Conservation (phyloP, 1,140 invertebrate species). For the Chrysomallon squamiferum region DNA sequence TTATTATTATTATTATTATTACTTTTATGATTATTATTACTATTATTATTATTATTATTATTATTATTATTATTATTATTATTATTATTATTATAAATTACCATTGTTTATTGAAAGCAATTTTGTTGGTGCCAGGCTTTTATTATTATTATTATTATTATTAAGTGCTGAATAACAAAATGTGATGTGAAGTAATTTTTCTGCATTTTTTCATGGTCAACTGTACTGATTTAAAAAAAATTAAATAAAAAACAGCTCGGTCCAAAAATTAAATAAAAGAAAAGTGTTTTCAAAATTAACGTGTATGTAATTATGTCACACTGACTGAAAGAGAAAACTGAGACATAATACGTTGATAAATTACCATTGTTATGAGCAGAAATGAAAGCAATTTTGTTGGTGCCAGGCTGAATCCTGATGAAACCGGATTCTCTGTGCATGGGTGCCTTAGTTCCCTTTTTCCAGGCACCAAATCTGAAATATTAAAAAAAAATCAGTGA, state of each 20-base stretch:
- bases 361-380: slow-evolving; percentile 71
- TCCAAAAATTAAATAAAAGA: not conserved
- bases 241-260: not conserved
- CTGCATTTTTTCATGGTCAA: not conserved
- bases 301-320: not conserved
- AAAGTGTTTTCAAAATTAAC: not conserved
- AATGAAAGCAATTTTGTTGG: slow-evolving; percentile 68
- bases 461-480: slow-evolving; percentile 67
- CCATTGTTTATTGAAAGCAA: not conserved
- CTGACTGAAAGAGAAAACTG: not conserved
- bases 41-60: not conserved
- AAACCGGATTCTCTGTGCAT: slow-evolving; percentile 75
- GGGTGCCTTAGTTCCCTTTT: slow-evolving; percentile 67
- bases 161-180: not conserved
- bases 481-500: too few relatives aligned
- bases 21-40: not conserved
- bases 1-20: not conserved
- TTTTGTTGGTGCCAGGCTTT: not conserved
- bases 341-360: not conserved
- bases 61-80: not conserved
- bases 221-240: not conserved
- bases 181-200: not conserved
- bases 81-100: not conserved
- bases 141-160: not conserved
- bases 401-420: slow-evolving; percentile 69